Evolutionary conservation across 2,888 invertebrate genomes (phyloP), one percentile per base, ranked within the genome.

Genomic region (Stenolophus ochropezus): DNA sequence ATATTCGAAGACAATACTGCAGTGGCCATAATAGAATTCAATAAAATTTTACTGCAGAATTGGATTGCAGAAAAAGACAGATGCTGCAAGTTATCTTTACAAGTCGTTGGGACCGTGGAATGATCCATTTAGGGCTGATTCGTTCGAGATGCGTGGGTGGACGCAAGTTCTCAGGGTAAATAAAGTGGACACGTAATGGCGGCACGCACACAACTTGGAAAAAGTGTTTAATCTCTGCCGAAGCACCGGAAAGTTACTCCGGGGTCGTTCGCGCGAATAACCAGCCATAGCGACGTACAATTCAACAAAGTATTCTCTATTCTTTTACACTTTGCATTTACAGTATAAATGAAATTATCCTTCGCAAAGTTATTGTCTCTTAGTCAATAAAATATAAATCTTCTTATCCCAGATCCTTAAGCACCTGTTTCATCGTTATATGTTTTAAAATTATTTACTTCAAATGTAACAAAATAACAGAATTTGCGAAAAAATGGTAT

Each of bases 131-230:
- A 75, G 49, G 25, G 74, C 51, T 75, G 20, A 47, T 69, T 69
- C 69, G 69, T 69, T 33, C 25, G 73, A 5, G 23, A 74, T 51
- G 42, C 58, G 69, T 69, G 25, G 16, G 33, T 69, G 16, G 33
- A 4, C 33, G 8, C 2, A 75, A 75, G 18, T 53, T 75, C 53
- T 75, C 2, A 75, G 51, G 53, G 74, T 75, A 75, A 75, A 75
- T 75, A 75, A 75, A 75, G 74, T 75, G 74, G 74, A 75, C 74
- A 75, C 74, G 74, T 75, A 75, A 75, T 53, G 74, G 51, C 74
- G 14, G 74, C 51, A 75, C 74, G 74, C 49, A 75, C 74, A 51
- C 16, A 75, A 75, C 23, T 75, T 75, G 21, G 74, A 75, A 75
- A 75, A 75, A 75, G 74, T 75, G 74, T 75, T 75, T 75, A 75